Base-by-base conservation (phyloP, 2,113 vertebrate species). In the Rallus limicola region DNA sequence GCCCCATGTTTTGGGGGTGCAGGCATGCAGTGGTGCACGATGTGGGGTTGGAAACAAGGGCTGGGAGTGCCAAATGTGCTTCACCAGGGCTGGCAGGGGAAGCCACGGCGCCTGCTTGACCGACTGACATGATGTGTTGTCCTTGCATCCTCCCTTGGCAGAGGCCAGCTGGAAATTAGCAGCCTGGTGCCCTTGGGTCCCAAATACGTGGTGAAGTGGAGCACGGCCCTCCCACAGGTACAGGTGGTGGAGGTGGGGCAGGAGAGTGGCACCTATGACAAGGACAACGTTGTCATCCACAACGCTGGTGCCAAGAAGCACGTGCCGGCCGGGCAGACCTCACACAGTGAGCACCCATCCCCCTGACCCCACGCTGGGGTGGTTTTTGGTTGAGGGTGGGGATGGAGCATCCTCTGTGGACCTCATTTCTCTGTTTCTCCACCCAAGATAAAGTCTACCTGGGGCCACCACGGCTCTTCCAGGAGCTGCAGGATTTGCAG, bases 151-250 rank as follows among this genome's bases (percentile, higher is more conserved):
- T 58, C 44, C 40, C 55, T 92, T 0, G 11, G 58, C 89, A 98
- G 98, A 88, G 97, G 97, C 53, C 99, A 99, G 90, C 98, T 99
- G 36, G 99, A 99, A 91, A 98, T 99, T 93, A 99, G 99, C 98
- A 99, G 98, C 97, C 97, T 99, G 81, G 99, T 99, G 85, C 99
- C 99, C 4, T 95, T 99, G 16, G 99, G 99, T 34, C 99, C 99
- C 74, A 99, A 98, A 93, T 99, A 99, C 46, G 99, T 99, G 67
- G 98, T 99, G 97, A 99, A 99, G 96, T 99, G 99, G 99, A 99
- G 98, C 88, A 98, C 99, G 9, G 98, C 99, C n/a, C 94, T 99
- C 62, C 98, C 98, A 2, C 99, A 99, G 97, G 98, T 99, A 69
- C 99, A 99, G 81, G 99, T 99, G 36, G 98, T 99, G 19, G 99